Percentiles rank a stretch among this genome's conserved stretches.
Conservation (phyloP, 2,113 vertebrate species). For the Sula dactylatra region DNA sequence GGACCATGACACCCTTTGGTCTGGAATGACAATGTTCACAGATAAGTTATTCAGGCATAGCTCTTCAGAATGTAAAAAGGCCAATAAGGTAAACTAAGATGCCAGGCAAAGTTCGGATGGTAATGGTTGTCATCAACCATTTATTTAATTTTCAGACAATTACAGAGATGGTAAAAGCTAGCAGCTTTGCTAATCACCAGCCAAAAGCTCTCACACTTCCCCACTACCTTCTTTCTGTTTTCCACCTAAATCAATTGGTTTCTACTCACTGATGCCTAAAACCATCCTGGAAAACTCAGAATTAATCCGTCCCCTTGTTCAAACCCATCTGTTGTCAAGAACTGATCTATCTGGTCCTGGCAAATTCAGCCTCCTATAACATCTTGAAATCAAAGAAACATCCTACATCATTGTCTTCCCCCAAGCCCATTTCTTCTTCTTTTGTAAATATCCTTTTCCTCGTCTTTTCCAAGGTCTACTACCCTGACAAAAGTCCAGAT, state of each 20-base stretch:
- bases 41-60: background rate
- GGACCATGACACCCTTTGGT: background rate
- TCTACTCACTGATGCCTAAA: background rate
- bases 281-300: background rate
- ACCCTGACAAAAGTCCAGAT: background rate
- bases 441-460: background rate
- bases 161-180: background rate
- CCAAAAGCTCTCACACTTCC: background rate
- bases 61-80: background rate
- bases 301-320: background rate
- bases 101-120: background rate
- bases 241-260: background rate
- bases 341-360: background rate
- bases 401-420: background rate
- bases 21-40: background rate
- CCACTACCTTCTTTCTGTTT: background rate
- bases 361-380: background rate
- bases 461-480: background rate
- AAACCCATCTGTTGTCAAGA: background rate
- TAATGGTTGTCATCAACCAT: background rate
- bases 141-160: background rate
- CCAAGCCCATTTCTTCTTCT: background rate
- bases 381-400: background rate
- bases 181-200: background rate
- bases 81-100: background rate